phyloP scores from a whole-genome alignment of 2,113 vertebrate species.

The Aptenodytes patagonicus region DNA sequence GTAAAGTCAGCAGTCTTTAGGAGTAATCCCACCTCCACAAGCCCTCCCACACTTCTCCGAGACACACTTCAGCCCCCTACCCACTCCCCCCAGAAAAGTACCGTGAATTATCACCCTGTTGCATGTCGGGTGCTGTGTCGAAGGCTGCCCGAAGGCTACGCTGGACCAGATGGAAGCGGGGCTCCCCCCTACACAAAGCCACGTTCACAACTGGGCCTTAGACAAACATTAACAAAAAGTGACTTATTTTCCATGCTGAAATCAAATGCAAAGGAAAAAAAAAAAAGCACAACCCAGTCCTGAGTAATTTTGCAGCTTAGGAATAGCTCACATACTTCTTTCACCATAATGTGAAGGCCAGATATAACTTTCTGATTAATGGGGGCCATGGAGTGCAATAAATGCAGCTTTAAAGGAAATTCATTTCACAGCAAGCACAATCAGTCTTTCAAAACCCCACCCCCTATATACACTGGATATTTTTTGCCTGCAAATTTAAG shows the following conservation, averaged over 20 bases:
- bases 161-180: not conserved
- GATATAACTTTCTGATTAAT: conserved; percentile 55
- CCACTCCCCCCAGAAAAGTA: no score
- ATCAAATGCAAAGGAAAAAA: not conserved
- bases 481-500: not conserved
- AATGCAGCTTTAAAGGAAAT: conserved; percentile 48
- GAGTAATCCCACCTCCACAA: not conserved
- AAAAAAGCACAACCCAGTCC: not conserved
- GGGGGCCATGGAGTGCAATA: conserved; percentile 36
- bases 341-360: conserved; percentile 42
- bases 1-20: not conserved
- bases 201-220: not conserved
- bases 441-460: conserved; percentile 10
- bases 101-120: not conserved
- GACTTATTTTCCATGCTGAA: not conserved
- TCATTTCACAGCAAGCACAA: conserved; percentile 19
- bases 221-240: not conserved
- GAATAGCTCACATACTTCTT: conserved; percentile 58
- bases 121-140: accelerated
- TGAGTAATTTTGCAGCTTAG: conserved; percentile 48
- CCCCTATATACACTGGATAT: not conserved
- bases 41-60: not conserved
- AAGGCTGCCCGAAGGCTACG: not conserved
- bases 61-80: not conserved
- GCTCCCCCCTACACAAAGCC: not conserved